A percentile compares a stretch with the other conserved stretches of the same genome.
Conservation (phyloP, 2,113 vertebrate genomes). For the Gobio gobio region DNA sequence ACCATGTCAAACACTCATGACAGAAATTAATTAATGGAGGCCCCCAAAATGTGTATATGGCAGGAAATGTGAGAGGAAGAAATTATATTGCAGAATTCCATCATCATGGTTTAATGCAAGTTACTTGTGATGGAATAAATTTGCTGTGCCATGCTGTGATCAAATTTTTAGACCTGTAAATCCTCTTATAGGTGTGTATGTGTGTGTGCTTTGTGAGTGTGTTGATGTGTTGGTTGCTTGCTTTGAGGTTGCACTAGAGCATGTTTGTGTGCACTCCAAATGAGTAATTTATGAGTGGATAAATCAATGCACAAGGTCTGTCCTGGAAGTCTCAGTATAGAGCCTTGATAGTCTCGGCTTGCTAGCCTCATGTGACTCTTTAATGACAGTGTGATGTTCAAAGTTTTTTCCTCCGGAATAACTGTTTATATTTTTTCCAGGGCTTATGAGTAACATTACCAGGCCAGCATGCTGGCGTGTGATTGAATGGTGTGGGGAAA, state of each 20-base stretch:
- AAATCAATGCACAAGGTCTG: slow-evolving; percentile 27
- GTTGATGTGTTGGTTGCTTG: slow-evolving; percentile 48
- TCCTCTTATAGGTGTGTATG: slow-evolving; percentile 4
- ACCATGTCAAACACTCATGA: no score
- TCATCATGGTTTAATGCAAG: neutral
- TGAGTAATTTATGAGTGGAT: slow-evolving; percentile 29
- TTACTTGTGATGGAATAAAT: slow-evolving; percentile 24
- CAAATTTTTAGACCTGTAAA: slow-evolving; percentile 5
- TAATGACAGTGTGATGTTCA: neutral
- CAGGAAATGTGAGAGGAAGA: neutral
- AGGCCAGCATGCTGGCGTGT: no score
- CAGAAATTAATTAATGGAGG: neutral
- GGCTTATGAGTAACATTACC: neutral
- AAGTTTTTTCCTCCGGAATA: neutral
- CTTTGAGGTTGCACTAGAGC: slow-evolving; percentile 43
- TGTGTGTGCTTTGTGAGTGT: slow-evolving; percentile 10
- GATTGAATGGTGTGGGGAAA: neutral
- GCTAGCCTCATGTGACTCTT: slow-evolving; percentile 6
- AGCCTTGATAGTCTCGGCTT: neutral
- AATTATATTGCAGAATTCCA: neutral
- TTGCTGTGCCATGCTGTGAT: neutral
- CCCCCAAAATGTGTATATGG: neutral
- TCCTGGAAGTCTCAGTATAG: neutral
- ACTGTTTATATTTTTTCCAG: neutral
- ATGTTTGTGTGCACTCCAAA: neutral